Conservation (phyloP, 2,888 invertebrate species). For the Drosophila atroscutellata region DNA sequence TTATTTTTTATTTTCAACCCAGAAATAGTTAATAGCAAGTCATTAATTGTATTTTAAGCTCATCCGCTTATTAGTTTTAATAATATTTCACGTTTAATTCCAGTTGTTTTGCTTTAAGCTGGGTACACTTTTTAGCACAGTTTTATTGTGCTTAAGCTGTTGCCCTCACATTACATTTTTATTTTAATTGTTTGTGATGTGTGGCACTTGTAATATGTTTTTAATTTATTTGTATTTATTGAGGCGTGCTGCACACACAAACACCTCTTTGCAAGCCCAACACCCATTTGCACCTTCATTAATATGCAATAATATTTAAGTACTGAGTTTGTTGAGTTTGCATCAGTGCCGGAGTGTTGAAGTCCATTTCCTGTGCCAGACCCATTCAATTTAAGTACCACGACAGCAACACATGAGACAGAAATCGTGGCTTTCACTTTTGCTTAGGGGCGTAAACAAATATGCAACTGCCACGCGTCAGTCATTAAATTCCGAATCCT, state of each 20-base stretch:
- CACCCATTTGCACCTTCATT: constrained; percentile 53
- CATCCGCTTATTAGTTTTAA: not conserved
- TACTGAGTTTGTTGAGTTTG: constrained; percentile 30
- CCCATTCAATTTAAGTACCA: constrained; percentile 42
- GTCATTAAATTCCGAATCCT: constrained; percentile 63
- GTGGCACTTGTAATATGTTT: constrained; percentile 34
- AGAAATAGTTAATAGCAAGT: not conserved
- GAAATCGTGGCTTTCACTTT: constrained; percentile 32
- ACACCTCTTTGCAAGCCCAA: constrained; percentile 9
- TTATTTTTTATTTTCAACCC: not conserved
- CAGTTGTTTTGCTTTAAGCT: not conserved
- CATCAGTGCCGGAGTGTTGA: constrained; percentile 7
- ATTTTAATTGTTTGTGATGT: constrained; percentile 41
- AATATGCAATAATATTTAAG: constrained; percentile 66
- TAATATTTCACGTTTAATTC: not conserved
- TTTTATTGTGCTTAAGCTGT: not conserved
- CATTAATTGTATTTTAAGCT: not conserved
- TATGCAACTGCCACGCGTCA: constrained; percentile 66
- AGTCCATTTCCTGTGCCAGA: constrained; percentile 29
- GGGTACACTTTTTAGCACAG: not conserved
- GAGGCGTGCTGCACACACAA: constrained; percentile 47
- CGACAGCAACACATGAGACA: constrained; percentile 46
- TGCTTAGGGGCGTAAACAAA: constrained; percentile 64
- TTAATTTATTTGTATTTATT: constrained; percentile 68
- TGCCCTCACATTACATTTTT: not conserved